Evolutionary conservation across 2,113 vertebrate species (phyloP).

Genomic region (Lasiurus borealis): DNA sequence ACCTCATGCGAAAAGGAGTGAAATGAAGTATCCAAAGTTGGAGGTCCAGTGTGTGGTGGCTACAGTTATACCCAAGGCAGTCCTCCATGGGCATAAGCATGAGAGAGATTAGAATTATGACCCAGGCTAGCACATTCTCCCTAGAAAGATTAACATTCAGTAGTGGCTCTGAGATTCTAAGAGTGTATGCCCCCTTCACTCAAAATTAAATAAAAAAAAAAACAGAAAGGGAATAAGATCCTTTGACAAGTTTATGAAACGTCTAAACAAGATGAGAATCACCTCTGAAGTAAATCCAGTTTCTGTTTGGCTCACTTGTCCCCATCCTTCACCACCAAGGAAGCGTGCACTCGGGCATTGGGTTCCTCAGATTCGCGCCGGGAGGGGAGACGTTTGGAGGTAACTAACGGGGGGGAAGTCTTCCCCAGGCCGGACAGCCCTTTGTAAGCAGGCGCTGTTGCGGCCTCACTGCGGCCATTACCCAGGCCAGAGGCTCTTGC

Average conservation of each 20-base stretch:
- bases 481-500: slow-evolving; percentile 84
- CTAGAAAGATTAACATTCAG: not conserved
- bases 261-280: not conserved
- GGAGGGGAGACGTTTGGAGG: slow-evolving; percentile 70
- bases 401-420: slow-evolving; percentile 64
- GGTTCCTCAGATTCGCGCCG: slow-evolving; percentile 77
- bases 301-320: slow-evolving; percentile 7
- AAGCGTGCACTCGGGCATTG: not conserved
- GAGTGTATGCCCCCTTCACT: not conserved
- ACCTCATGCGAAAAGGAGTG: not conserved
- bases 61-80: not conserved
- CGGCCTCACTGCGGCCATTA: slow-evolving; percentile 74
- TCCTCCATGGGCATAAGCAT: not conserved
- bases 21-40: not conserved
- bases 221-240: not conserved
- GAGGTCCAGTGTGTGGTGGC: not conserved
- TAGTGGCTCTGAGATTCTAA: not conserved
- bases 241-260: not conserved
- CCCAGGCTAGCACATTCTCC: not conserved
- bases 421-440: slow-evolving; percentile 77
- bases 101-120: not conserved
- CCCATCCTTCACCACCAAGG: slow-evolving; percentile 41
- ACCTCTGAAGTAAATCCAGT: not conserved
- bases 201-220: not conserved
- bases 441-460: slow-evolving; percentile 71